phyloP scores from a whole-genome alignment of 2,888 invertebrate species.

The Vanessa cardui region DNA sequence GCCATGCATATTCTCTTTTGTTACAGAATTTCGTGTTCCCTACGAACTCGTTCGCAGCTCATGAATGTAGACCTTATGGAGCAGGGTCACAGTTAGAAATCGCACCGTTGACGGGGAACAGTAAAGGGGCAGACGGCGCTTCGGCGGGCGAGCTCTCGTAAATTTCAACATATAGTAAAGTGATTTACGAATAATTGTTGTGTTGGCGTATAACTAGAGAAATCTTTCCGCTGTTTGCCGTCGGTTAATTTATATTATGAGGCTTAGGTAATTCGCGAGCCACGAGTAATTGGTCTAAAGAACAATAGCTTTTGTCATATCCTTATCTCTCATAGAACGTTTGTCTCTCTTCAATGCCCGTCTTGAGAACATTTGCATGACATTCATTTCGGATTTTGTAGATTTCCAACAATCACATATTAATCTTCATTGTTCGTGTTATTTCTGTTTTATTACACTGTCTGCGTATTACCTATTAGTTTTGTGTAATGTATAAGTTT shows the following conservation, averaged over 20 bases:
- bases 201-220: slow-evolving; percentile 83
- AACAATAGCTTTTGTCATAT: slow-evolving; percentile 83
- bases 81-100: slow-evolving; percentile 61
- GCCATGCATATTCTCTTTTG: slow-evolving; percentile 82
- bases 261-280: slow-evolving; percentile 82
- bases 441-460: background rate
- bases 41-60: slow-evolving; percentile 51
- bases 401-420: slow-evolving; percentile 29
- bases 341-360: slow-evolving; percentile 71
- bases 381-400: slow-evolving; percentile 51
- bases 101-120: slow-evolving; percentile 49
- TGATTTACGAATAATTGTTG: slow-evolving; percentile 84
- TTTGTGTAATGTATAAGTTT: too few relatives aligned
- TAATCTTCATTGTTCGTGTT: slow-evolving; percentile 31
- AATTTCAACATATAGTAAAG: slow-evolving; percentile 84
- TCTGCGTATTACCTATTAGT: too few relatives aligned
- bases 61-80: slow-evolving; percentile 68
- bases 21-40: slow-evolving; percentile 73
- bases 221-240: slow-evolving; percentile 83
- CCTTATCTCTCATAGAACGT: slow-evolving; percentile 76
- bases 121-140: slow-evolving; percentile 67
- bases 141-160: slow-evolving; percentile 71
- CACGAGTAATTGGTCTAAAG: slow-evolving; percentile 80
- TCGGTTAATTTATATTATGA: slow-evolving; percentile 82
- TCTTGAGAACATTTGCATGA: slow-evolving; percentile 68